A percentile compares a stretch with the other conserved stretches of the same genome.
phyloP scores from a whole-genome alignment of 1,140 invertebrate species.

The Drosophila orena region DNA sequence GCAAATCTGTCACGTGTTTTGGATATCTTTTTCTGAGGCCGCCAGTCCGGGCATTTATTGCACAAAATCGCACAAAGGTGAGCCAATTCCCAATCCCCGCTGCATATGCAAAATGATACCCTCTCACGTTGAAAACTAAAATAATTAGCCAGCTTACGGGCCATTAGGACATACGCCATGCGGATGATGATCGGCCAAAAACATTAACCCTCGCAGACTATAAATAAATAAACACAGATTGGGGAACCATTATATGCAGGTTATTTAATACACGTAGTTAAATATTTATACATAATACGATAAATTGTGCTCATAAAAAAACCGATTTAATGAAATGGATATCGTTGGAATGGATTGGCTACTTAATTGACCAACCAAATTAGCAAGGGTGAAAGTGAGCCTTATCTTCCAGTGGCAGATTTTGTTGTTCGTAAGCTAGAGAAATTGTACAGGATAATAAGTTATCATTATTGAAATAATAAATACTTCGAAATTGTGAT shows the following conservation, averaged over 20 bases:
- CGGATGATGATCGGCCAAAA: conserved; percentile 4
- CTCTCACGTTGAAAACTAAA: conserved; percentile 52
- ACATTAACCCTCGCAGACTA: conserved; percentile 3
- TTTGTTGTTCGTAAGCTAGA: too few species aligned
- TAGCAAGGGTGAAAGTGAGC: too few species aligned
- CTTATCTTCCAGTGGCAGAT: too few species aligned
- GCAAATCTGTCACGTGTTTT: conserved; percentile 81
- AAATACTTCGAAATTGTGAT: too few species aligned
- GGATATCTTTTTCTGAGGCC: conserved; percentile 71
- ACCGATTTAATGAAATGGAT: too few species aligned
- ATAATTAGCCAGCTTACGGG: conserved; percentile 50
- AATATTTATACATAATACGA: too few species aligned
- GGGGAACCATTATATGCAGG: background rate
- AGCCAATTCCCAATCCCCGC: conserved; percentile 26
- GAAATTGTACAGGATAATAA: too few species aligned
- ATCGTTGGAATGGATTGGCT: too few species aligned
- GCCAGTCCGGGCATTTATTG: conserved; percentile 62
- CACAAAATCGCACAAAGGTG: conserved; percentile 74
- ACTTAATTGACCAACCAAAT: too few species aligned
- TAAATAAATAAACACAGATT: conserved; percentile 44
- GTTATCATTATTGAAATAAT: too few species aligned
- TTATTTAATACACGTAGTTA: background rate
- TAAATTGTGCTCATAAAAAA: too few species aligned
- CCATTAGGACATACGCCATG: conserved; percentile 14
- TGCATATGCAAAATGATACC: conserved; percentile 14